Conservation (phyloP, 2,113 vertebrate species). For the Melanocharis versteri region DNA sequence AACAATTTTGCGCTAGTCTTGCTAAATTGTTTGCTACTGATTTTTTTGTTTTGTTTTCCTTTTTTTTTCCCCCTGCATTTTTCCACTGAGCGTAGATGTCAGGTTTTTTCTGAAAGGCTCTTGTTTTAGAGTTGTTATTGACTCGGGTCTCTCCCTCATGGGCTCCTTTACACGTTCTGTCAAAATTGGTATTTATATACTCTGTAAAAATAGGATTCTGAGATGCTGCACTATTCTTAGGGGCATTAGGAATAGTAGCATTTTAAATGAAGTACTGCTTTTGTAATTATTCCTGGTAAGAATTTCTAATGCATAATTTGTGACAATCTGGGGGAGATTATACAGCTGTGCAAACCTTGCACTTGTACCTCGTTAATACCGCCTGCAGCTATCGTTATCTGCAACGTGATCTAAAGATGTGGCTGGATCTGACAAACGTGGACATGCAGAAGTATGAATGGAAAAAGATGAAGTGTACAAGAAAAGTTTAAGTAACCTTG, state of each 20-base stretch:
- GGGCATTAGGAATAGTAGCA: neutral
- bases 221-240: neutral
- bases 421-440: neutral
- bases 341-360: neutral
- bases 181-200: neutral
- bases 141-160: neutral
- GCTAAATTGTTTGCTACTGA: neutral
- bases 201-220: neutral
- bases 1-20: neutral
- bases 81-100: neutral
- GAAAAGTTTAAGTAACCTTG: neutral
- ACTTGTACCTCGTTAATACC: neutral
- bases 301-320: neutral
- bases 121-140: neutral
- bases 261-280: neutral
- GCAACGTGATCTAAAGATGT: neutral
- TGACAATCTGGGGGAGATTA: neutral
- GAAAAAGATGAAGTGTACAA: neutral
- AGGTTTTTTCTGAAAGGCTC: neutral
- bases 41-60: neutral
- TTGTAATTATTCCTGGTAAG: neutral
- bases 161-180: neutral
- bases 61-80: neutral
- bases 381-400: neutral
- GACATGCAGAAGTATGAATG: neutral